Conservation (phyloP, 2,797 vertebrate species). For the Anolis apletophallus region DNA sequence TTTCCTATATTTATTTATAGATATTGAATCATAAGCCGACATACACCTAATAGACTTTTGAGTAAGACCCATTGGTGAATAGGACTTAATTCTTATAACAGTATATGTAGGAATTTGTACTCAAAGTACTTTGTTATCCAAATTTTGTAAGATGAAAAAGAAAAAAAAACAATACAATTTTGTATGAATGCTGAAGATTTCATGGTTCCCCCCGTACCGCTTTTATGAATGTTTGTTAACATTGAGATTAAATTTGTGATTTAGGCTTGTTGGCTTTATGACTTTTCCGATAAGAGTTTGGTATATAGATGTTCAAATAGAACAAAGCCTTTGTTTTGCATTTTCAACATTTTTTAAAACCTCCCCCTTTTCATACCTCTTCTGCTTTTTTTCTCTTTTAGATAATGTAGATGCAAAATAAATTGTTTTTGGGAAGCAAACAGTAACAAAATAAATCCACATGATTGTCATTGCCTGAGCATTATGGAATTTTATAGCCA, state of each 20-base stretch:
- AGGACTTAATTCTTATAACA: background rate
- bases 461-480: slow-evolving; percentile 72
- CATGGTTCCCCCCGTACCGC: background rate
- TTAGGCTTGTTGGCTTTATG: slow-evolving; percentile 11
- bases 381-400: slow-evolving; percentile 27
- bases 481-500: slow-evolving; percentile 78
- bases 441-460: slow-evolving; percentile 69
- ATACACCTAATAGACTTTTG: background rate
- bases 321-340: background rate
- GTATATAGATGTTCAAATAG: slow-evolving; percentile 28
- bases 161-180: background rate
- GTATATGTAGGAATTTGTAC: background rate
- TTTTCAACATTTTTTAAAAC: slow-evolving; percentile 10
- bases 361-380: slow-evolving; percentile 9
- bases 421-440: slow-evolving; percentile 61
- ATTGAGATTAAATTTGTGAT: background rate
- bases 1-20: slow-evolving; percentile 1
- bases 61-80: background rate
- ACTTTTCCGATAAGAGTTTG: background rate
- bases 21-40: background rate
- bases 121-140: slow-evolving; percentile 1
- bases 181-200: background rate
- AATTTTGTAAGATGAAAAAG: background rate
- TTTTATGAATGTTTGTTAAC: background rate
- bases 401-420: slow-evolving; percentile 47